Evolutionary conservation across 2,113 vertebrate species (phyloP), one percentile per base, ranked within the genome.

Genomic region (Toxotes jaculatrix): DNA sequence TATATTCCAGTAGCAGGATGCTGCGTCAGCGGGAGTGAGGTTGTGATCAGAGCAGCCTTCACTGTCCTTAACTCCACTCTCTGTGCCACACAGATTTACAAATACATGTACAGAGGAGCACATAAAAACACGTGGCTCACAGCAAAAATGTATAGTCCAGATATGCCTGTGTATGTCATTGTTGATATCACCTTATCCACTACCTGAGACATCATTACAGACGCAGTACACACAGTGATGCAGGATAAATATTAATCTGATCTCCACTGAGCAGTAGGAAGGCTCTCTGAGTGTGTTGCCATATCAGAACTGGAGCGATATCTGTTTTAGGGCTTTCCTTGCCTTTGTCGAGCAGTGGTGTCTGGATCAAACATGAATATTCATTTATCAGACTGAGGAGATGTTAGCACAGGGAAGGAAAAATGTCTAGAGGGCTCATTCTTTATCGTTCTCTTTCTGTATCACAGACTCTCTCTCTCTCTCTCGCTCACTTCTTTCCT

Each of bases 401-500:
- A 94, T 93, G 92, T 94, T 95, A 92, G 93, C 86, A 91, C 77
- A 89, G 91, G 84, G 87, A 89, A 90, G 92, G 90, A 77, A 78
- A 93, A 93, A 94, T 94, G 92, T 94, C 94, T 94, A 92, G 89
- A 80, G 92, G 93, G 94, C 91, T 94, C 68, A 79, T 88, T 88
- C 92, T 91, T 91, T 93, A 93, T 93, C 92, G n/a, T 90, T 89
- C 88, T 86, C 81, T 74, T 77, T 92, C 73, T 92, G 81, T 90
- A 87, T 89, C 91, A 74, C 82, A 83, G 67, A 56, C 87, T 80
- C 63, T 74, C 84, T 76, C 85, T 71, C 60, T 31, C 61, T n/a
- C 40, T 61, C 69, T 75, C 73, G 75, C 82, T 72, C 31, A 64
- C 90, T 84, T 49, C 88, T 77, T 75, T 85, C 88, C 79, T 89